Base-by-base conservation (phyloP, 2,888 invertebrate genomes). In the Automeris io region DNA sequence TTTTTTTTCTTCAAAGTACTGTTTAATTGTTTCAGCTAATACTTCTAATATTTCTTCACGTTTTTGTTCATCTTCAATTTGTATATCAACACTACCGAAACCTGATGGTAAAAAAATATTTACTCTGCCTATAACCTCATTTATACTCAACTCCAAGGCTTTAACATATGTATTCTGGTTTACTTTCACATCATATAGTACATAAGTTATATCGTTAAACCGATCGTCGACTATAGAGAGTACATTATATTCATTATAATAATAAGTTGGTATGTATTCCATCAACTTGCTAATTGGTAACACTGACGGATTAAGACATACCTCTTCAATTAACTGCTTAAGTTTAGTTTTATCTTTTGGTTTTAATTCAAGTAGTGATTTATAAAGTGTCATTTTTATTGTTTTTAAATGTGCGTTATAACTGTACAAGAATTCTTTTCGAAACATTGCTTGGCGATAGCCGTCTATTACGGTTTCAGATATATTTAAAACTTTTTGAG, bases 11-110 rank as follows among this genome's bases (percentile, higher is more conserved):
- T n/a, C n/a, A n/a, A n/a, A n/a, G n/a, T n/a, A n/a, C n/a, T n/a
- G n/a, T n/a, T n/a, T n/a, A n/a, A 34, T 12, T 9, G 13, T 22
- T 5, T 13, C n/a, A 6, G 12, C 34, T 13, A 18, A 34, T 6
- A 16, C 11, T 11, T 33, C 22, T 8, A 33, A n/a, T 33, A 21
- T 33, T n/a, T 12, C 22, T 13, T 7, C 22, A 5, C 21, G 21
- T 12, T 33, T 33, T 12, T 36, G 18, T 2, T 8, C 26, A 12
- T 18, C 13, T 9, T 29, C 31, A 5, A 37, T 13, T 5, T 11
- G 29, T 11, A 31, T 6, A 29, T 37, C 36, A 22, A 21, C n/a
- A 5, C 31, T 31, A 21, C 36, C 36, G 4, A 37, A 37, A 3
- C 13, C 5, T 6, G 6, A 9, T 1, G 29, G 36, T 34, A 24